Evolutionary conservation across 2,113 vertebrate species (phyloP).

Genomic region (Microcebus griseorufus): DNA sequence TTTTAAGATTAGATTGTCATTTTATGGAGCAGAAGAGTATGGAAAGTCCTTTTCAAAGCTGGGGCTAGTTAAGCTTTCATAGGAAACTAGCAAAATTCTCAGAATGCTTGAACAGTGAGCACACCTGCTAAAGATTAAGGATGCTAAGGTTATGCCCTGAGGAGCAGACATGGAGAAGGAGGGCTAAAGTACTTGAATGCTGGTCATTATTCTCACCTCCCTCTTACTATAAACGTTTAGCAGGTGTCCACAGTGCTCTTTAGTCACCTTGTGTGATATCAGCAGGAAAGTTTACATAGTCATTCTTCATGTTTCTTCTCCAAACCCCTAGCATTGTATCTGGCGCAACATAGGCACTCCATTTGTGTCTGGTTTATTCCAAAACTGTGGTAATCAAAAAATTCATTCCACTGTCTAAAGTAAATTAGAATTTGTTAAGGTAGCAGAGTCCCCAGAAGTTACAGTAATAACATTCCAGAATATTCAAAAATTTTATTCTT

Average conservation of each 20-base stretch:
- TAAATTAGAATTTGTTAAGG: background rate
- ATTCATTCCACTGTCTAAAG: background rate
- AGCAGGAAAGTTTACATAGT: background rate
- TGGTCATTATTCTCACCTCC: background rate
- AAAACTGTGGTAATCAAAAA: background rate
- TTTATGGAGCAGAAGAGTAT: background rate
- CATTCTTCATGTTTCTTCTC: background rate
- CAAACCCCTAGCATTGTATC: background rate
- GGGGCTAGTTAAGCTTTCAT: background rate
- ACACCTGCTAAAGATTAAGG: background rate
- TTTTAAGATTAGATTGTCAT: background rate
- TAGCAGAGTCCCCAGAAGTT: background rate
- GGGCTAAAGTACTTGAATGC: background rate
- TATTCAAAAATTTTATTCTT: background rate
- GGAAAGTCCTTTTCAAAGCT: background rate
- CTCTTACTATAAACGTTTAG: background rate
- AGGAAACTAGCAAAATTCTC: background rate
- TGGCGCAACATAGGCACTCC: background rate
- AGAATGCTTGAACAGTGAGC: background rate
- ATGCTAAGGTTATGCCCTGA: background rate
- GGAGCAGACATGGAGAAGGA: background rate
- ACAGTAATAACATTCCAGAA: background rate
- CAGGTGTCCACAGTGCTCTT: background rate
- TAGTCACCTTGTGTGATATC: background rate
- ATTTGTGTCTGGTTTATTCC: conserved; percentile 6